These are phyloP conservation scores for Diorhabda elongata DNA, from an alignment of 1,140 invertebrate species.

Conservation along the genomic window DNA sequence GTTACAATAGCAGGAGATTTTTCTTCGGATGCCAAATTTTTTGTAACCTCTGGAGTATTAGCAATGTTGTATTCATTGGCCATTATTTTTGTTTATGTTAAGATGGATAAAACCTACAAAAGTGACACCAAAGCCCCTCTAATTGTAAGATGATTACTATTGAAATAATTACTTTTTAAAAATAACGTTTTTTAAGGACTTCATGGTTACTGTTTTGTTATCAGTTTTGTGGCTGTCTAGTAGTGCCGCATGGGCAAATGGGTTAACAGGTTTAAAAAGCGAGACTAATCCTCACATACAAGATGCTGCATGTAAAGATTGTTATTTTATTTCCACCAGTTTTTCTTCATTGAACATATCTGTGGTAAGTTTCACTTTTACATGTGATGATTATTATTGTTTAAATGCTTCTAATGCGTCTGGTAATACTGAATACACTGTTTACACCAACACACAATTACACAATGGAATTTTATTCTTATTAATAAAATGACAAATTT, in stretches of 20 bases:
- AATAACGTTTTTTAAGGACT: constrained; percentile 53
- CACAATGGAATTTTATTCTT: too few relatives aligned
- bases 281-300: constrained; percentile 47
- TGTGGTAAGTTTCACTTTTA: constrained; percentile 50
- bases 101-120: constrained; percentile 58
- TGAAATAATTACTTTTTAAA: constrained; percentile 17
- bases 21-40: constrained; percentile 62
- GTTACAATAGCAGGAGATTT: constrained; percentile 48
- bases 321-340: constrained; percentile 46
- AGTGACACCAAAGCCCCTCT: constrained; percentile 51
- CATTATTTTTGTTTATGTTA: constrained; percentile 57
- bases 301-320: constrained; percentile 1
- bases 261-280: constrained; percentile 56
- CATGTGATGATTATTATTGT: too few relatives aligned
- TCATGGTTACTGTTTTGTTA: constrained; percentile 57
- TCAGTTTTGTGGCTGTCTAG: constrained; percentile 64
- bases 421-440: too few relatives aligned
- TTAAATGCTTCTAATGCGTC: too few relatives aligned
- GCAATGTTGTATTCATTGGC: constrained; percentile 60
- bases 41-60: constrained; percentile 65
- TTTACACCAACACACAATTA: too few relatives aligned
- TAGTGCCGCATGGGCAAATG: constrained; percentile 64
- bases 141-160: constrained; percentile 39
- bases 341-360: constrained; percentile 61
- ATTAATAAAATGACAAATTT: too few relatives aligned